Evolutionary conservation across 2,888 invertebrate genomes (phyloP).

Genomic region (Rhingia rostrata): DNA sequence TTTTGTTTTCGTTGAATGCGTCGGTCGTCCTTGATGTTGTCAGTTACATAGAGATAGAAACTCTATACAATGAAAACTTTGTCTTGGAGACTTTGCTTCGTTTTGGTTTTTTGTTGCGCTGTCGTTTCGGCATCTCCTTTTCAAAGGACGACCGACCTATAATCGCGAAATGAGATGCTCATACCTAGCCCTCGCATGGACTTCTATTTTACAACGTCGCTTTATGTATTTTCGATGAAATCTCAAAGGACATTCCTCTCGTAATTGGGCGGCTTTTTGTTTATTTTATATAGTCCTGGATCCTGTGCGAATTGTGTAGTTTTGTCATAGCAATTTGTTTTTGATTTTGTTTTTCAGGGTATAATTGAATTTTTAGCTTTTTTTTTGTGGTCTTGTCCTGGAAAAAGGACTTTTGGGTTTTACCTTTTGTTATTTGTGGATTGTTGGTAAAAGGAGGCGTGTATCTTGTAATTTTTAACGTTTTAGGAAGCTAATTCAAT

Average conservation of each 20-base stretch:
- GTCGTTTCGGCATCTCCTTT: conserved; percentile 5
- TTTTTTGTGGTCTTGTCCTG: conserved; percentile 8
- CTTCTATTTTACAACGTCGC: not conserved
- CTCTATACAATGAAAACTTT: conserved; percentile 56
- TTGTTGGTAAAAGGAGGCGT: not conserved
- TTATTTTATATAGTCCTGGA: not conserved
- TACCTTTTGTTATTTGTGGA: conserved; percentile 12
- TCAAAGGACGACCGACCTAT: conserved; percentile 53
- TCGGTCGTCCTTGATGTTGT: conserved; percentile 66
- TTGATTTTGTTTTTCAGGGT: conserved; percentile 44
- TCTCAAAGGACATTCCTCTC: conserved; percentile 29
- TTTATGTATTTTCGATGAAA: conserved; percentile 24
- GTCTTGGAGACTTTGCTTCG: conserved; percentile 17
- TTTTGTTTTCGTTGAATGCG: conserved; percentile 64
- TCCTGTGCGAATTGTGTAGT: conserved; percentile 32
- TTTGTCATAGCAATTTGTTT: conserved; percentile 54
- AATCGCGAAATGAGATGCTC: conserved; percentile 50
- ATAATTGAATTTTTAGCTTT: conserved; percentile 34
- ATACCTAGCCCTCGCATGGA: not conserved
- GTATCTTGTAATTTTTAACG: not conserved
- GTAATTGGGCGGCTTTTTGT: conserved; percentile 23
- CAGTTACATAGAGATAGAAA: conserved; percentile 8
- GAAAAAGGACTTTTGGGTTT: not conserved
- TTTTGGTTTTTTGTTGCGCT: conserved; percentile 6
- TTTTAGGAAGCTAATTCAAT: too few species aligned